These are phyloP conservation scores for Rhinogobius similis DNA, from an alignment of 2,113 vertebrate genomes.

Conservation along the genomic window DNA sequence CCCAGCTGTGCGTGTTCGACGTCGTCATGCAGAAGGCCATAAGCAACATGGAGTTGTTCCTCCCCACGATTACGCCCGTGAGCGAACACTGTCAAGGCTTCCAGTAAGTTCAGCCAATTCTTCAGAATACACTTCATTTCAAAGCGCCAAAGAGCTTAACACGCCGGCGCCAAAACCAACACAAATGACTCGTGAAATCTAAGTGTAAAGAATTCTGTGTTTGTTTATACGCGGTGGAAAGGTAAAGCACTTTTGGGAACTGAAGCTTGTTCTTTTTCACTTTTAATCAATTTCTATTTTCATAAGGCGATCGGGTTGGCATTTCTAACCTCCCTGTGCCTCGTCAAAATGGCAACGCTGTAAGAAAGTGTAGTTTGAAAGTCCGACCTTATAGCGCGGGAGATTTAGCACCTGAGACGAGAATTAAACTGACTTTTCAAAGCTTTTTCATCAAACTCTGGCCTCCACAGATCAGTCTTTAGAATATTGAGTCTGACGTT, in stretches of 20 bases:
- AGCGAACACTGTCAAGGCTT: conserved; percentile 89
- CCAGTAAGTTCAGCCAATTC: conserved; percentile 78
- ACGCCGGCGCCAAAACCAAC: conserved; percentile 20
- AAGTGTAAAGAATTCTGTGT: conserved; percentile 6
- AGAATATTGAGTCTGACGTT: too few relatives aligned
- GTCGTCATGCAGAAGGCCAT: conserved; percentile 93
- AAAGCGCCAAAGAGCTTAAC: conserved; percentile 21
- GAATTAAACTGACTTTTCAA: conserved; percentile 27
- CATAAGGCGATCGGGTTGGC: conserved; percentile 1
- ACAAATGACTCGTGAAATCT: conserved; percentile 21
- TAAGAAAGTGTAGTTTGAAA: conserved; percentile 7
- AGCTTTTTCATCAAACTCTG: not conserved
- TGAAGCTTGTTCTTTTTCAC: not conserved
- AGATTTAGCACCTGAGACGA: conserved; percentile 17
- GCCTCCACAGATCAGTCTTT: not conserved
- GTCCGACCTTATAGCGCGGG: conserved; percentile 8
- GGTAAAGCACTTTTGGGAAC: conserved; percentile 9
- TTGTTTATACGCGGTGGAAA: conserved; percentile 18
- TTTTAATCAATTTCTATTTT: not conserved
- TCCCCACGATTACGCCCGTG: conserved; percentile 91
- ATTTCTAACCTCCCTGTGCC: not conserved
- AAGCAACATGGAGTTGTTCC: conserved; percentile 92
- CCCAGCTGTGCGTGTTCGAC: conserved; percentile 93
- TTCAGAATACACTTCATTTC: not conserved
- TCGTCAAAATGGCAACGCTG: conserved; percentile 11